These are phyloP conservation scores for Drosophila lacertosa DNA, from an alignment of 1,140 invertebrate genomes.

Conservation along the genomic window DNA sequence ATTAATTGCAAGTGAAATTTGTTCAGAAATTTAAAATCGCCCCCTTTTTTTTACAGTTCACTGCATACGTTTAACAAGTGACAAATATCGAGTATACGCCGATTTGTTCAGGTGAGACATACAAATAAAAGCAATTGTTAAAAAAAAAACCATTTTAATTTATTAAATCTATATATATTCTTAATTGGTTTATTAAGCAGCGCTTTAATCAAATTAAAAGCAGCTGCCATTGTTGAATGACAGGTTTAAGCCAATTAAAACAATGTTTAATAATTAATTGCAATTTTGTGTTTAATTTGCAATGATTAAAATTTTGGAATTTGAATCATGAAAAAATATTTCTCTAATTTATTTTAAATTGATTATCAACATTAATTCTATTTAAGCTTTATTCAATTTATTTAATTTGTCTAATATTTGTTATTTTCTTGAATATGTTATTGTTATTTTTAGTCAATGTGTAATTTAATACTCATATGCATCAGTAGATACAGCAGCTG, in stretches of 20 bases:
- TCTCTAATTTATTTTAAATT: neutral
- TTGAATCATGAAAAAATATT: neutral
- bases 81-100: conserved; percentile 15
- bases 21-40: neutral
- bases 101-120: conserved; percentile 7
- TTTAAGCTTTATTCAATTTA: neutral
- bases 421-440: neutral
- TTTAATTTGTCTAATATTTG: neutral
- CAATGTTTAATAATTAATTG: neutral
- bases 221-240: neutral
- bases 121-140: neutral
- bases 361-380: neutral
- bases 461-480: neutral
- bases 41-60: conserved; percentile 9
- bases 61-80: neutral
- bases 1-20: conserved; percentile 5
- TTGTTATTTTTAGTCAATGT: neutral
- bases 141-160: neutral
- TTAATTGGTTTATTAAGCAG: conserved; percentile 5
- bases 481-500: neutral
- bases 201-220: conserved; percentile 10
- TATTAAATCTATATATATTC: neutral
- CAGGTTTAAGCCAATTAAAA: neutral
- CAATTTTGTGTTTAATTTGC: neutral
- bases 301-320: neutral